These are phyloP conservation scores for Alligator sinensis DNA, from an alignment of 2,113 vertebrate genomes.

Conservation along the genomic window DNA sequence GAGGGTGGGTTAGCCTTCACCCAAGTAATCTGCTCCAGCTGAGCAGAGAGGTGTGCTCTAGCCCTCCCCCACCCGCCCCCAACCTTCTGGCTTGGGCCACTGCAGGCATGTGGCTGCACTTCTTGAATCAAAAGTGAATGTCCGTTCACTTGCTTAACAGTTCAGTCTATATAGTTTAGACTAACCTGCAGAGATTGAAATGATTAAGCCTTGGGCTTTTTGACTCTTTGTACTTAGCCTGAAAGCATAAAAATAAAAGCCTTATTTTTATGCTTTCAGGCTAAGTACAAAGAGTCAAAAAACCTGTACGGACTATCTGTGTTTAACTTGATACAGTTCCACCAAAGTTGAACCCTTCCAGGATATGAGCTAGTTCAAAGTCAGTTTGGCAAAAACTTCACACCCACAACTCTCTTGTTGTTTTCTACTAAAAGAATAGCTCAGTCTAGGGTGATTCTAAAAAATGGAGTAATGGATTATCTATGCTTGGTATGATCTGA, in stretches of 20 bases:
- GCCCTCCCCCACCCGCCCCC: too few relatives aligned
- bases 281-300: too few relatives aligned
- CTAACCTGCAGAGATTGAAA: too few relatives aligned
- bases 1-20: too few relatives aligned
- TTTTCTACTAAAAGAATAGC: accelerated
- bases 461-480: too few relatives aligned
- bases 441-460: background rate
- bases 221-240: background rate
- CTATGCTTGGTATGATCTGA: background rate
- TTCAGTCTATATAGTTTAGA: too few relatives aligned
- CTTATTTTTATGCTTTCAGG: background rate
- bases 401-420: background rate
- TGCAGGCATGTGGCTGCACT: too few relatives aligned
- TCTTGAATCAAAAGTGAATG: too few relatives aligned
- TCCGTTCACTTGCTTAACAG: too few relatives aligned
- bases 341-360: background rate
- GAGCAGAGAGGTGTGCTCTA: too few relatives aligned
- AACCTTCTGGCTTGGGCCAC: too few relatives aligned
- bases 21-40: too few relatives aligned
- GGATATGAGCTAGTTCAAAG: background rate
- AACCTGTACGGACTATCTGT: background rate
- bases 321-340: background rate
- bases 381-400: background rate
- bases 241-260: background rate
- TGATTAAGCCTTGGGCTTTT: background rate